Percentiles rank a stretch among this genome's conserved stretches.
phyloP scores from a whole-genome alignment of 2,113 vertebrate species.

The Corvus cornix region DNA sequence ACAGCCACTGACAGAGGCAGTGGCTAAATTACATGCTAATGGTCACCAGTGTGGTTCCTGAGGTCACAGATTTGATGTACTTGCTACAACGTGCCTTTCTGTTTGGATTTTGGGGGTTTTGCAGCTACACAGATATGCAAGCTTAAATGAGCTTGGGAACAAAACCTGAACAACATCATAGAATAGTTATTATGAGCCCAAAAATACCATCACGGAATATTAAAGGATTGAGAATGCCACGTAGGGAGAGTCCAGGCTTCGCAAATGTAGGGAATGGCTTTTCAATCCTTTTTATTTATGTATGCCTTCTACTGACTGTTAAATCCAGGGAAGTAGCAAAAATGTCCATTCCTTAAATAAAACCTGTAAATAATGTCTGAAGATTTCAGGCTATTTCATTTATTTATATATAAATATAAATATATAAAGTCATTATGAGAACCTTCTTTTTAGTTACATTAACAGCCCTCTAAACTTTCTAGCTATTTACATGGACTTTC shows the following conservation, averaged over 20 bases:
- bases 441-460: background rate
- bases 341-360: background rate
- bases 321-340: background rate
- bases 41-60: background rate
- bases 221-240: background rate
- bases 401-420: background rate
- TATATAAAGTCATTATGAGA: background rate
- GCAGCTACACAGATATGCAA: background rate
- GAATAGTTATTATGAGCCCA: background rate
- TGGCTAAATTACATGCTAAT: rapidly evolving
- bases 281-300: background rate
- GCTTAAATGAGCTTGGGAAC: background rate
- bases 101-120: background rate
- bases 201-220: background rate
- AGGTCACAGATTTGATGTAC: background rate
- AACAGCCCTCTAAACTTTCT: background rate
- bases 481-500: background rate
- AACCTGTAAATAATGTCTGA: background rate
- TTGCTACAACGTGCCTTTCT: background rate
- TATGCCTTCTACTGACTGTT: background rate
- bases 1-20: background rate
- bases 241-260: background rate
- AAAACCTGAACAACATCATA: background rate
- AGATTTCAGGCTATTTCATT: background rate
- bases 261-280: background rate